These are phyloP conservation scores for Gryllus bimaculatus DNA, from an alignment of 1,140 invertebrate genomes.

Conservation along the genomic window DNA sequence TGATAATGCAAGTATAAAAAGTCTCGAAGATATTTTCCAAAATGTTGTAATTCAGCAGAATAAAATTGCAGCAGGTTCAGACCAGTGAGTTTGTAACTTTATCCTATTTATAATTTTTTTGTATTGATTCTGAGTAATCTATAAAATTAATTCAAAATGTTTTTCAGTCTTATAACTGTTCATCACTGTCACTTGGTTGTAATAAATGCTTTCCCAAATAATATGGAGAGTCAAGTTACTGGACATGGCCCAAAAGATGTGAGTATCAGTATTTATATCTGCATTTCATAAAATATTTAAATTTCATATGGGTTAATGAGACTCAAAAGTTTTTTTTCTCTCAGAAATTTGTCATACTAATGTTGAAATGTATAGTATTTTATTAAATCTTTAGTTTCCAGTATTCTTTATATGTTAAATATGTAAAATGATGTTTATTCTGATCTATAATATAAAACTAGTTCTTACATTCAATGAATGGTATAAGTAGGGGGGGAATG, in stretches of 20 bases:
- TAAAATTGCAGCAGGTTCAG: constrained; percentile 52
- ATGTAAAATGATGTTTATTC: too few species aligned
- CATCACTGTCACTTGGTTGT: constrained; percentile 82
- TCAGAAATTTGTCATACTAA: too few species aligned
- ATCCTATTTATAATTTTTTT: constrained; percentile 23
- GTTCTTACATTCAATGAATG: too few species aligned
- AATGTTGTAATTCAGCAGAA: constrained; percentile 68
- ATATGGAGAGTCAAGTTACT: constrained; percentile 60
- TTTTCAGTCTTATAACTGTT: constrained; percentile 58
- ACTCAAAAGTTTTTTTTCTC: background rate
- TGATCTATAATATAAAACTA: too few species aligned
- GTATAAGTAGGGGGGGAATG: too few species aligned
- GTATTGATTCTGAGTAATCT: background rate
- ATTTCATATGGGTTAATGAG: too few species aligned
- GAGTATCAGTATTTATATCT: constrained; percentile 25
- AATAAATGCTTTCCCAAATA: constrained; percentile 76
- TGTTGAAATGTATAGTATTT: too few species aligned
- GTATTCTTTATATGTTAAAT: too few species aligned
- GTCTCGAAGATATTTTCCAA: constrained; percentile 74
- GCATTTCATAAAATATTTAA: too few species aligned
- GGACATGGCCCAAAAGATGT: constrained; percentile 55
- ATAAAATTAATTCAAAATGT: constrained; percentile 19
- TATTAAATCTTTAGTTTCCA: too few species aligned
- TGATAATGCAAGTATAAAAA: constrained; percentile 72
- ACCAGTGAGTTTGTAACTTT: constrained; percentile 38